Percentiles rank a stretch among this genome's conserved stretches.
Evolutionary conservation across 2,113 vertebrate genomes (phyloP).

Genomic region (Semicossyphus pulcher): DNA sequence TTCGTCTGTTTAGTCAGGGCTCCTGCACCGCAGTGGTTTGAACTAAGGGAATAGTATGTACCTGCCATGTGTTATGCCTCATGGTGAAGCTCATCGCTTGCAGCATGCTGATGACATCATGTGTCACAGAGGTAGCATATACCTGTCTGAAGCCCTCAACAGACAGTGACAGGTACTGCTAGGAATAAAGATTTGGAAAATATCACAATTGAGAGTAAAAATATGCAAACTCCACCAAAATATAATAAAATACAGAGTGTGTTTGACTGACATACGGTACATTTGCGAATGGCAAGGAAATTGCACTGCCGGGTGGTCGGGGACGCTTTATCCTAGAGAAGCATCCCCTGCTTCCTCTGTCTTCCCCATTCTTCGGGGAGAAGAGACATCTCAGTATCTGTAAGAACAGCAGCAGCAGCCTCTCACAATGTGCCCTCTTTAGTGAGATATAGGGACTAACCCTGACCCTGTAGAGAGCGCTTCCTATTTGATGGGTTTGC

Average conservation of each 20-base stretch:
- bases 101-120: conserved; percentile 9
- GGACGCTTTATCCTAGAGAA: conserved; percentile 13
- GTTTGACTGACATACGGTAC: too few species aligned
- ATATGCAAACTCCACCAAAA: background rate
- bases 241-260: conserved; percentile 11
- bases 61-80: background rate
- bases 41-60: background rate
- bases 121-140: conserved; percentile 21
- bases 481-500: conserved; percentile 32
- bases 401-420: conserved; percentile 22
- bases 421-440: conserved; percentile 34
- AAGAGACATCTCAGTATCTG: conserved; percentile 33
- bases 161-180: conserved; percentile 5
- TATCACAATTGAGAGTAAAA: conserved; percentile 6
- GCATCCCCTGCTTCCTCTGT: conserved; percentile 20
- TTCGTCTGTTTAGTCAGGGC: conserved; percentile 5
- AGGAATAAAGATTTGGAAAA: background rate
- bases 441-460: conserved; percentile 28
- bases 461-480: background rate
- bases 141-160: conserved; percentile 10
- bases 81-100: conserved; percentile 14
- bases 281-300: conserved; percentile 26
- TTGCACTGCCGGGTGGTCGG: conserved; percentile 17
- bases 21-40: conserved; percentile 3
- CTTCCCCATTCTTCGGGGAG: conserved; percentile 34